Percentiles rank a stretch among this genome's conserved stretches.
Conservation (phyloP, 2,797 vertebrate genomes). For the Rhynchotus rufescens region DNA sequence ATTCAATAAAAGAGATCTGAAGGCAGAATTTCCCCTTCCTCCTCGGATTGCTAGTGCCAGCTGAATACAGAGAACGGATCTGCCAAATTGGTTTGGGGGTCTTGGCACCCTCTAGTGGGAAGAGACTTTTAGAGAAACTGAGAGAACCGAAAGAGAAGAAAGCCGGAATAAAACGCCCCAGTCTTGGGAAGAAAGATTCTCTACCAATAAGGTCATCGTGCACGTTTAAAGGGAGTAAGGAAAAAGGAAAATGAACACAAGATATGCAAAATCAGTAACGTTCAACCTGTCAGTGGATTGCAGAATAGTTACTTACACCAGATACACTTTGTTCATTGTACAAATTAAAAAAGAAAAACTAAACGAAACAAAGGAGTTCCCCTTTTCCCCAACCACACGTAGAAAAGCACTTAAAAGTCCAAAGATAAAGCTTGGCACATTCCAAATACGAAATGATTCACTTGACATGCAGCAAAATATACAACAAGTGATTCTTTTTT, state of each 20-base stretch:
- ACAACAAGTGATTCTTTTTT: slow-evolving; percentile 81
- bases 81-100: not conserved
- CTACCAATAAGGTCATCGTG: slow-evolving; percentile 1
- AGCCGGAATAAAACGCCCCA: slow-evolving; percentile 39
- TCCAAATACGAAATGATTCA: slow-evolving; percentile 88
- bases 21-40: not conserved
- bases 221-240: slow-evolving; percentile 53
- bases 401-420: slow-evolving; percentile 84
- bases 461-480: slow-evolving; percentile 91
- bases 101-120: slow-evolving; percentile 5
- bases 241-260: slow-evolving; percentile 85
- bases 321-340: slow-evolving; percentile 77
- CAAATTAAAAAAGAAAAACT: slow-evolving; percentile 82
- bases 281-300: slow-evolving; percentile 73
- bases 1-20: not conserved
- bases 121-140: slow-evolving; percentile 6
- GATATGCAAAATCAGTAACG: slow-evolving; percentile 92
- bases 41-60: slow-evolving; percentile 47
- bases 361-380: slow-evolving; percentile 75
- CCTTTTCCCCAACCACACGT: slow-evolving; percentile 76
- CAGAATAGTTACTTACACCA: slow-evolving; percentile 75
- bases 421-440: slow-evolving; percentile 86
- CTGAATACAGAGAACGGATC: not conserved
- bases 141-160: slow-evolving; percentile 31
- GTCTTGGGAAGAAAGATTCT: slow-evolving; percentile 49